Base-by-base conservation (phyloP, 2,113 vertebrate genomes). In the Uria lomvia region DNA sequence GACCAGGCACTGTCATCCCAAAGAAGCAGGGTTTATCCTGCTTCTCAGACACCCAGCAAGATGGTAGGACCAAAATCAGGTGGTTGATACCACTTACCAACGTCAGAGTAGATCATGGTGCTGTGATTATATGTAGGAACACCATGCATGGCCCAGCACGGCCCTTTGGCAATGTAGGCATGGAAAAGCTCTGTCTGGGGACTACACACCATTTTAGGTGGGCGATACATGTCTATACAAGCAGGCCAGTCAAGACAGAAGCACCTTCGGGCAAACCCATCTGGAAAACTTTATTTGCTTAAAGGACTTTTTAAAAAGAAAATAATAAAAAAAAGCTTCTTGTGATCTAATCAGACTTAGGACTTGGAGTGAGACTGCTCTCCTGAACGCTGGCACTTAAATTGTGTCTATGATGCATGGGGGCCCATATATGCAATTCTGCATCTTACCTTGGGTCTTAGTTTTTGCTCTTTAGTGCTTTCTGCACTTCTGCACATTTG, bases 151-250 rank as follows among this genome's bases (percentile, higher is more conserved):
- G 65, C 24, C 21, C 45, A 77, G 29, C 29, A 74, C 5, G 13
- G 23, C 29, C 47, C 9, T 45, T 42, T 59, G 53, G n/a, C 14
- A 59, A 30, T 11, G 38, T 9, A 72, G 43, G 21, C 38, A 15
- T 13, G 5, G n/a, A 55, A 74, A 21, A 85, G 14, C 27, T 32
- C 55, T 70, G 16, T 5, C 1, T 85, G 38, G 38, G 30, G n/a
- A 94, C 20, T 15, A 26, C 2, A 2, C 18, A 8, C 15, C 22
- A 24, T 12, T 63, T 86, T 42, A 76, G 26, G 47, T 15, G 66
- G 36, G 53, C 0, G 0, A 34, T 42, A 66, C 0, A 2, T 32
- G 7, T 29, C 30, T 73, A 9, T 45, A 20, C 26, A 78, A 20
- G 3, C 17, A 73, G 52, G 30, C 4, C 47, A 42, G 32, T 15